These are phyloP conservation scores for Notoglanidium macrostoma DNA, from an alignment of 2,797 vertebrate species.

Conservation along the genomic window DNA sequence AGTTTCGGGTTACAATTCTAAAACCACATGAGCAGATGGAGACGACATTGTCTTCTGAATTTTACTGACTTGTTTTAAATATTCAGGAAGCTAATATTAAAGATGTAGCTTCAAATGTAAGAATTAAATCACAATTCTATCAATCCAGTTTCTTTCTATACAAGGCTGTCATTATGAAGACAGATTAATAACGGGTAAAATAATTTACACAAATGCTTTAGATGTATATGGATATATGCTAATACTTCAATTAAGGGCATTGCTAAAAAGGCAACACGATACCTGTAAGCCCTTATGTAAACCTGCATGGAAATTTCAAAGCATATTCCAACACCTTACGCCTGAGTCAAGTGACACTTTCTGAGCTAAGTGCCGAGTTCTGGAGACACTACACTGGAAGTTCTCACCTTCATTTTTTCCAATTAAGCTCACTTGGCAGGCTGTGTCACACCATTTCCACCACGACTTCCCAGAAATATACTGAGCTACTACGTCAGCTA, in stretches of 20 bases:
- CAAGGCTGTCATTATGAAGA: not conserved
- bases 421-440: slow-evolving; percentile 13
- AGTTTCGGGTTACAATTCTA: not conserved
- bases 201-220: not conserved
- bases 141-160: not conserved
- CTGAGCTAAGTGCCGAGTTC: slow-evolving; percentile 14
- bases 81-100: not conserved
- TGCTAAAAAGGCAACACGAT: not conserved
- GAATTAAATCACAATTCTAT: not conserved
- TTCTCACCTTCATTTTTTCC: slow-evolving; percentile 16
- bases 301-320: not conserved
- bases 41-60: not conserved
- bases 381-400: not conserved
- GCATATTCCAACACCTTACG: not conserved
- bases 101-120: not conserved
- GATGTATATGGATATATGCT: not conserved
- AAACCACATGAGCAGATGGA: not conserved
- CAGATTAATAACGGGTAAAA: not conserved
- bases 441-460: slow-evolving; percentile 1
- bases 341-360: not conserved
- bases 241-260: not conserved
- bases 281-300: not conserved
- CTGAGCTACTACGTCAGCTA: not conserved
- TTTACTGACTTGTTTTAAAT: not conserved
- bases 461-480: not conserved